A percentile compares a stretch with the other conserved stretches of the same genome.
phyloP scores from a whole-genome alignment of 2,113 vertebrate genomes.

The Nanorana parkeri region DNA sequence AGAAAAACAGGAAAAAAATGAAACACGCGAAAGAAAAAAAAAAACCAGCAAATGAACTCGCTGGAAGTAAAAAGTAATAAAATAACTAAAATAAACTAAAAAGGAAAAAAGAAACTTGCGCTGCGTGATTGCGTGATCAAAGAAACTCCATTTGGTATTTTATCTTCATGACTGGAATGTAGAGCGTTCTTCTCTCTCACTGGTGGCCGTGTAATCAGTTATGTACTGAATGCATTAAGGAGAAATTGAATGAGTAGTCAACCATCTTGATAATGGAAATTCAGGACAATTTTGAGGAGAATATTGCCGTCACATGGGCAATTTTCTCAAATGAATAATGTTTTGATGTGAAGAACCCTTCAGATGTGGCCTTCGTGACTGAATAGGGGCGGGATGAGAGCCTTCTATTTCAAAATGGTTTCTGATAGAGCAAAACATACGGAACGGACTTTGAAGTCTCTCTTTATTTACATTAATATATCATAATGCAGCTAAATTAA shows the following conservation, averaged over 20 bases:
- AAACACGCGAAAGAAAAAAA: too few relatives aligned
- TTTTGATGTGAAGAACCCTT: conserved; percentile 7
- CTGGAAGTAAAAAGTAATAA: too few relatives aligned
- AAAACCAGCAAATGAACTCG: too few relatives aligned
- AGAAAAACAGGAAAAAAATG: too few relatives aligned
- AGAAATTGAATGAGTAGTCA: conserved; percentile 54
- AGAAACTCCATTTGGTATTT: conserved; percentile 20
- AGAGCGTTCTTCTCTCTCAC: conserved; percentile 37
- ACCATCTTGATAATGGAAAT: conserved; percentile 63
- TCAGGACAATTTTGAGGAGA: conserved; percentile 44
- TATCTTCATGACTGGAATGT: conserved; percentile 6
- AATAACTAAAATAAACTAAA: too few relatives aligned
- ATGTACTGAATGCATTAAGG: conserved; percentile 45
- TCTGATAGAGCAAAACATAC: not conserved
- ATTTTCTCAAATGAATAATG: conserved; percentile 47
- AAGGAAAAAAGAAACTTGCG: too few relatives aligned
- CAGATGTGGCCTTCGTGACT: conserved; percentile 28
- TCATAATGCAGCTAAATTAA: not conserved
- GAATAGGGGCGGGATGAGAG: not conserved
- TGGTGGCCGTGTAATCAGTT: conserved; percentile 52
- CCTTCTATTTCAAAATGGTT: conserved; percentile 10
- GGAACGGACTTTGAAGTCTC: not conserved
- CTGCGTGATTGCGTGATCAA: conserved; percentile 18
- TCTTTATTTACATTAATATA: not conserved
- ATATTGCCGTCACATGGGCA: not conserved